Evolutionary conservation across 2,888 invertebrate species (phyloP), one percentile per base, ranked within the genome.

Genomic region (Xanthorhoe spadicearia): DNA sequence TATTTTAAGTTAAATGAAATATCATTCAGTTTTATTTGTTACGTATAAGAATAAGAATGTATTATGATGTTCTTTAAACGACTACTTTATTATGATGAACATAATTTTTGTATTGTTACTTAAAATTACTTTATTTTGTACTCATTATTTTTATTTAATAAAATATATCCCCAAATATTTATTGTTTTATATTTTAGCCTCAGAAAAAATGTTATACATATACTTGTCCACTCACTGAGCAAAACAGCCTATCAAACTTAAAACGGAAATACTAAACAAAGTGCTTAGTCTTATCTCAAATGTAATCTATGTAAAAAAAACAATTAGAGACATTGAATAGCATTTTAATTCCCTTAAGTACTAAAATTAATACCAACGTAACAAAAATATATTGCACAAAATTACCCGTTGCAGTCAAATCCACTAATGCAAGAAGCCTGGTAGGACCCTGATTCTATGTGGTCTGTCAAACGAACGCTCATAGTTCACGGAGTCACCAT

Each of bases 41-140:
- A 2, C 38, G 13, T 43, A 43, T 43, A 13, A 43, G 10, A 13
- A 4, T 4, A 13, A 2, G 0, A 43, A 13, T 4, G 1, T 43
- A 13, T 13, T 2, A 43, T 32, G 13, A 43, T 43, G 13, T 43
- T 43, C 38, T 43, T 43, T 2, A 43, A 43, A 43, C 13, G 32
- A 13, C 4, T 13, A 43, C 38, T 43, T 0, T 43, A 43, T 13
- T 13, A 84, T 80, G 87, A 82, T 88, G 88, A 84, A 89, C 82
- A 87, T 88, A 86, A 84, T 87, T 81, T 82, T 68, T 85, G 77
- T 85, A 83, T 83, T 84, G 87, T 88, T 89, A 87, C 83, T 85
- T 88, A 83, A 81, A 10, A 13, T 75, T 69, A 64, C 43, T 19
- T 50, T 61, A 69, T 80, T 78, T 72, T 83, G 74, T 82, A 79